phyloP scores from a whole-genome alignment of 2,888 invertebrate species.

The Agrypnus murinus region DNA sequence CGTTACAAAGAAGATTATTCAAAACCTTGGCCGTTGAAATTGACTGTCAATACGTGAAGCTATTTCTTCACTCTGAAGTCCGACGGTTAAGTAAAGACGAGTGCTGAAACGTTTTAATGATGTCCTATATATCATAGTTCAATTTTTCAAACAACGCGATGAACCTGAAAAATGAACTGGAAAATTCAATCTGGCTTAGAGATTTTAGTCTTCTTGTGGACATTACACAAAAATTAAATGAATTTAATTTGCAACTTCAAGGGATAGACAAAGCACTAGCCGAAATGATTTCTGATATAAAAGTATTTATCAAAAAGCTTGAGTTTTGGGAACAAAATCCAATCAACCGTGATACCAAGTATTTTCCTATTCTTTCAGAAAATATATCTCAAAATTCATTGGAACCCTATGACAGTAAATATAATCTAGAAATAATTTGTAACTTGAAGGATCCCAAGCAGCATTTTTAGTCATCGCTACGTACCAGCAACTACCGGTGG shows the following conservation, averaged over 20 bases:
- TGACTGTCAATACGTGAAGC: slow-evolving; percentile 29
- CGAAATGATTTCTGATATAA: slow-evolving; percentile 42
- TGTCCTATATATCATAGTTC: slow-evolving; percentile 43
- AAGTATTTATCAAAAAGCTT: slow-evolving; percentile 40
- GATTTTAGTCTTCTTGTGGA: slow-evolving; percentile 43
- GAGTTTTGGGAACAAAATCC: slow-evolving; percentile 45
- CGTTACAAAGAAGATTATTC: slow-evolving; percentile 44
- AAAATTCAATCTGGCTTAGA: slow-evolving; percentile 46
- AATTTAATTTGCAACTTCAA: slow-evolving; percentile 46
- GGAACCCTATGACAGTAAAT: slow-evolving; percentile 45
- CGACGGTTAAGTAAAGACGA: slow-evolving; percentile 35
- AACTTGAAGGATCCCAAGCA: too few species aligned
- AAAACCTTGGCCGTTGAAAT: slow-evolving; percentile 35
- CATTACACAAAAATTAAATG: slow-evolving; percentile 33
- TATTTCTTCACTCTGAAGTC: slow-evolving; percentile 39
- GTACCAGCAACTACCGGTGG: too few species aligned
- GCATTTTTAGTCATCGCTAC: too few species aligned
- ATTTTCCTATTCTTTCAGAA: slow-evolving; percentile 49
- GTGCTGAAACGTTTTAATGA: slow-evolving; percentile 33
- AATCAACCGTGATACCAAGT: slow-evolving; percentile 45
- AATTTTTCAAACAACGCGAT: slow-evolving; percentile 48
- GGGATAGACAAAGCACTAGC: slow-evolving; percentile 35
- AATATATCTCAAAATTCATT: slow-evolving; percentile 49
- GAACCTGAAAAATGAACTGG: slow-evolving; percentile 43
- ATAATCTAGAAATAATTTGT: slow-evolving; percentile 46